Evolutionary conservation across 2,797 vertebrate species (phyloP).

Genomic region (Loris lydekkerianus): DNA sequence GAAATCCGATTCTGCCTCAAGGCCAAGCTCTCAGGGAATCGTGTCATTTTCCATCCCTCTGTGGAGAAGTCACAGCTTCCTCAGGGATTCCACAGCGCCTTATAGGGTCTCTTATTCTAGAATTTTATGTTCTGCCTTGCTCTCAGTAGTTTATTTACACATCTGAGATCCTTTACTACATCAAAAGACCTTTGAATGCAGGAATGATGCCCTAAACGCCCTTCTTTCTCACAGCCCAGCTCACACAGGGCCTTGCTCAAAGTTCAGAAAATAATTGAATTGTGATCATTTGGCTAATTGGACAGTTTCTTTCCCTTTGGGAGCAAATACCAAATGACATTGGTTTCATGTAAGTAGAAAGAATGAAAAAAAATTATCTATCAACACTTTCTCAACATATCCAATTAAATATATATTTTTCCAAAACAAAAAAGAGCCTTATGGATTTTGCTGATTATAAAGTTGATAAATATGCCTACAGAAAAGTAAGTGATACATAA

Average conservation of each 20-base stretch:
- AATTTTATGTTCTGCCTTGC: conserved; percentile 62
- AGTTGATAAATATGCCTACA: conserved; percentile 69
- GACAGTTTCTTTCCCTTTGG: conserved; percentile 7
- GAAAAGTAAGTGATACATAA: conserved; percentile 73
- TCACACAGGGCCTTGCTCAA: background rate
- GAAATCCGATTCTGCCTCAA: background rate
- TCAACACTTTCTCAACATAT: conserved; percentile 57
- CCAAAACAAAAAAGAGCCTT: conserved; percentile 68
- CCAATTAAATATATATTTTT: conserved; percentile 18
- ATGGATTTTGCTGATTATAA: conserved; percentile 71
- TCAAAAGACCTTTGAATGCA: conserved; percentile 50
- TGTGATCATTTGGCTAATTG: conserved; percentile 73
- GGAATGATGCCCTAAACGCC: background rate
- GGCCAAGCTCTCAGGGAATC: background rate
- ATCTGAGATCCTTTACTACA: conserved; percentile 68
- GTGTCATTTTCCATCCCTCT: background rate
- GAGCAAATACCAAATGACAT: conserved; percentile 59
- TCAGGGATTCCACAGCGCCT: background rate
- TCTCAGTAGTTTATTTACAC: conserved; percentile 78
- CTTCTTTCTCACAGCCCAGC: conserved; percentile 15
- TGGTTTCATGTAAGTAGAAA: conserved; percentile 73
- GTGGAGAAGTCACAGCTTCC: background rate
- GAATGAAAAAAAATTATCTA: conserved; percentile 63
- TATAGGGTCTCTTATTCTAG: background rate
- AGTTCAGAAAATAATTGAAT: conserved; percentile 70